phyloP scores from a whole-genome alignment of 2,797 vertebrate species.

The Champsocephalus gunnari region DNA sequence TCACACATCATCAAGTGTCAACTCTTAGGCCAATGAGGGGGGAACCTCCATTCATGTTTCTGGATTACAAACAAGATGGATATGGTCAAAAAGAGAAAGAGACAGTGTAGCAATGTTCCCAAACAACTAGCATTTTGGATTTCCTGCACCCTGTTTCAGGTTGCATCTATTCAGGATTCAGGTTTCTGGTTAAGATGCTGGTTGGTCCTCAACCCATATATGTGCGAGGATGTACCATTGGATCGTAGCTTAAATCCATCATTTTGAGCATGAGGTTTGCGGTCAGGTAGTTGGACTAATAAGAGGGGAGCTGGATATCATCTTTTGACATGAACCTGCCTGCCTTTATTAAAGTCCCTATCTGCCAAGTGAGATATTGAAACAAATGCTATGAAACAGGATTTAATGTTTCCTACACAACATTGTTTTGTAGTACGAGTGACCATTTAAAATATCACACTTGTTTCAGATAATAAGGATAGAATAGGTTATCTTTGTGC shows the following conservation, averaged over 20 bases:
- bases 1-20: conserved; percentile 13
- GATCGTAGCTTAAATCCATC: neutral
- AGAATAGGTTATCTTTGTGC: neutral
- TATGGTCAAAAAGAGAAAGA: neutral
- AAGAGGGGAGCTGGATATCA: neutral
- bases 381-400: conserved; percentile 21
- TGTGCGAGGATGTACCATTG: neutral
- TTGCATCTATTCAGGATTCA: neutral
- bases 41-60: neutral
- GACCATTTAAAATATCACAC: neutral
- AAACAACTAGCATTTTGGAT: neutral
- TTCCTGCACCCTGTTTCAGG: neutral
- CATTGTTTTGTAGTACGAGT: neutral
- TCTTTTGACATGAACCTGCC: neutral
- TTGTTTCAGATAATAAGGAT: neutral
- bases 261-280: neutral
- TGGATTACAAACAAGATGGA: conserved; percentile 3
- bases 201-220: neutral
- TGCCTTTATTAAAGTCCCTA: neutral
- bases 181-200: neutral
- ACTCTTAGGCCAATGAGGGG: neutral
- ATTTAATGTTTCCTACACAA: neutral
- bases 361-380: neutral
- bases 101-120: neutral
- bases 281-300: neutral